Percentiles rank a stretch among this genome's conserved stretches.
phyloP scores from a whole-genome alignment of 2,113 vertebrate species.

The Salvelinus fontinalis region DNA sequence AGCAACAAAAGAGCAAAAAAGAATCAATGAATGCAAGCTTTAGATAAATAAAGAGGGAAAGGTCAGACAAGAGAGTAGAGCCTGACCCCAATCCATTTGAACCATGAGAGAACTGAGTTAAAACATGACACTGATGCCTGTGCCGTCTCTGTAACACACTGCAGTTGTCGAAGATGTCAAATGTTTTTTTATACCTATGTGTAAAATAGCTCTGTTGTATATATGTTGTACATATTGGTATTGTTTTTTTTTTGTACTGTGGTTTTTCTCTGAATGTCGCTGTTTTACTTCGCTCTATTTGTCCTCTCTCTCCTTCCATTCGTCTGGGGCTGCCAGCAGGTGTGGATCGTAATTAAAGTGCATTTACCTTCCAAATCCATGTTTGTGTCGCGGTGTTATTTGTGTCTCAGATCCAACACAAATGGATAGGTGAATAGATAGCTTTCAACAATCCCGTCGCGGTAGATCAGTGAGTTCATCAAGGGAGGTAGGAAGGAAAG shows the following conservation, averaged over 20 bases:
- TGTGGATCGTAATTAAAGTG: constrained; percentile 75
- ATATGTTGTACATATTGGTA: constrained; percentile 77
- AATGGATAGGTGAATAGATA: too few relatives aligned
- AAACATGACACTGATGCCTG: constrained; percentile 60
- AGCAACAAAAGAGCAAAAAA: constrained; percentile 10
- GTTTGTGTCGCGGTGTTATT: background rate
- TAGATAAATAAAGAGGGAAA: background rate
- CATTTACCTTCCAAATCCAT: constrained; percentile 60
- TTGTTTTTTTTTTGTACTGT: constrained; percentile 66
- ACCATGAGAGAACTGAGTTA: constrained; percentile 38
- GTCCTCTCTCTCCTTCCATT: constrained; percentile 52
- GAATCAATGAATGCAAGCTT: constrained; percentile 1
- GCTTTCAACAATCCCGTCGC: too few relatives aligned
- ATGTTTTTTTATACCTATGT: constrained; percentile 69
- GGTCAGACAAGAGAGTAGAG: constrained; percentile 17
- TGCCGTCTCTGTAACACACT: constrained; percentile 64
- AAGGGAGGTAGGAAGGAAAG: too few relatives aligned
- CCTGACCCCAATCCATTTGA: constrained; percentile 29
- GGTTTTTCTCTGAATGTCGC: constrained; percentile 61
- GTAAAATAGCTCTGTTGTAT: constrained; percentile 75
- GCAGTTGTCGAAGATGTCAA: constrained; percentile 71
- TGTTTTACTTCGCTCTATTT: constrained; percentile 61
- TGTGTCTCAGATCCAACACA: background rate
- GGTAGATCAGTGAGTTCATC: too few relatives aligned
- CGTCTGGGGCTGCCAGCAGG: constrained; percentile 55